phyloP scores from a whole-genome alignment of 2,888 invertebrate genomes.

The Trachelus troglodyta region DNA sequence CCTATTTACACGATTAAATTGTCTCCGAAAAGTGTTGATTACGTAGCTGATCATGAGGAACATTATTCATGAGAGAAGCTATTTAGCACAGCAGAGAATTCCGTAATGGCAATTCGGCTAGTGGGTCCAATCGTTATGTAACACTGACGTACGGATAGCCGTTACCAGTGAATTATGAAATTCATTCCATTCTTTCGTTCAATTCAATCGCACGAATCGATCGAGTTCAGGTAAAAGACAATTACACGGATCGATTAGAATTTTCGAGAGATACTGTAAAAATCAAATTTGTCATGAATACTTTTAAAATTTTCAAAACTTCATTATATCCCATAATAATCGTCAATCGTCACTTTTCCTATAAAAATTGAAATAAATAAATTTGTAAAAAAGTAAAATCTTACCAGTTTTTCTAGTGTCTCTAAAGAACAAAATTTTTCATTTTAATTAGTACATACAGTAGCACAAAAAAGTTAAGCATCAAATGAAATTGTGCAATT shows the following conservation, averaged over 20 bases:
- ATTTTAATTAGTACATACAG: neutral
- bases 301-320: neutral
- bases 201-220: neutral
- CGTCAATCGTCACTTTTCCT: neutral
- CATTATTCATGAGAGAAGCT: constrained; percentile 20
- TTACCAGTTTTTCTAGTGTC: neutral
- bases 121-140: constrained; percentile 4
- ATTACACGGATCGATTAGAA: neutral
- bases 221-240: neutral
- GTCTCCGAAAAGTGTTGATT: neutral
- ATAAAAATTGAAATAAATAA: neutral
- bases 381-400: neutral
- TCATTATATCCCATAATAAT: neutral
- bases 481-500: neutral
- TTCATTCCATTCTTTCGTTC: neutral
- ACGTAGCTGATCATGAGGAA: constrained; percentile 1
- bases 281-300: neutral
- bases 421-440: neutral
- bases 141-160: neutral
- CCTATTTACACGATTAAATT: constrained; percentile 40
- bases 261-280: neutral
- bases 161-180: neutral
- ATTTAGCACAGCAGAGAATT: constrained; percentile 11
- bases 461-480: neutral
- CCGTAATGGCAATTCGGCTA: constrained; percentile 15